Evolutionary conservation across 2,888 invertebrate genomes (phyloP), one percentile per base, ranked within the genome.

Genomic region (Euzophera pinguis): DNA sequence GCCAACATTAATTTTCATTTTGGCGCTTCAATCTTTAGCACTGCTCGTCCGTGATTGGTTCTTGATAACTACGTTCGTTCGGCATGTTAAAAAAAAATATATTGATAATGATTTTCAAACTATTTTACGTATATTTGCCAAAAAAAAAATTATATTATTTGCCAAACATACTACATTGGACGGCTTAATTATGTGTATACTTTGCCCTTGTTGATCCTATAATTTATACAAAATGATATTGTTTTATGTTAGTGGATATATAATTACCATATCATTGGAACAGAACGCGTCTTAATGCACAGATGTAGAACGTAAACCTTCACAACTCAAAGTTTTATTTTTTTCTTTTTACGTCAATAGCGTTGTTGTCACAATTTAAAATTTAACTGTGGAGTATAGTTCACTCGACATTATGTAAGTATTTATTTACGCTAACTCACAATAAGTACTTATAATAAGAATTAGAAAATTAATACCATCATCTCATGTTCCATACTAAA

Each of bases 91-190:
- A 29, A 29, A 29, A 42, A 29, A 29, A 4, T 7, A 13, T 8
- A 22, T 7, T 12, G 13, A 43, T 16, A 12, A n/a, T 42, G n/a
- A 3, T 22, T 12, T 1, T 34, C 12, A 8, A 16, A 50, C 9
- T 32, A 32, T 35, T n/a, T n/a, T 14, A 14, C 3, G 22, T 22
- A 22, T 22, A 50, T 52, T 29, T 37, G 47, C 48, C 43, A 56
- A 58, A 53, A 43, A 49, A 59, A 53, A 41, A 27, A 29, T 45
- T 47, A 14, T 41, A 38, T 29, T 53, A 57, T 29, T 69, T 69
- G 77, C 76, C 75, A 79, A 78, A 67, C 78, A 77, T 71, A 75
- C 78, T 83, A 81, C 71, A 61, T 67, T 84, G 87, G 87, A 87
- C 87, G 87, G 86, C 73, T 80, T 67, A 73, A 67, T 75, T 75